Conservation (phyloP, 2,888 invertebrate species). For the Eilema sororculum region DNA sequence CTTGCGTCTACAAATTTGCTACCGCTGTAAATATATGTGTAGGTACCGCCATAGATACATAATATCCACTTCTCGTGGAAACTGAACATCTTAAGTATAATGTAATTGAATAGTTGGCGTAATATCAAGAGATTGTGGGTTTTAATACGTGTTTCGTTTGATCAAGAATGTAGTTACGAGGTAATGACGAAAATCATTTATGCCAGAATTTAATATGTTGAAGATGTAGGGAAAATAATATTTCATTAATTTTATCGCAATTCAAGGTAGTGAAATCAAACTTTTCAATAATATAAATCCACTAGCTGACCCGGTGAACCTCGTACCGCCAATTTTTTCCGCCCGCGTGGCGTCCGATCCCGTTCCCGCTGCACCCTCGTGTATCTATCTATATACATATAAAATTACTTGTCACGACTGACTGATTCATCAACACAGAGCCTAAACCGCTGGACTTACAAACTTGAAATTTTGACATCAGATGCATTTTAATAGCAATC, state of each 20-base stretch:
- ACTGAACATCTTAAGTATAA: slow-evolving; percentile 39
- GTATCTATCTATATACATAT: too few relatives aligned
- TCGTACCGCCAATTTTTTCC: too few relatives aligned
- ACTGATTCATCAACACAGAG: too few relatives aligned
- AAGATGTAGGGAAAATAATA: neutral
- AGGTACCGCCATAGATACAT: slow-evolving; percentile 42
- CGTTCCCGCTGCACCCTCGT: too few relatives aligned
- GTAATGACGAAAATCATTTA: neutral
- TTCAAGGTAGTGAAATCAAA: neutral
- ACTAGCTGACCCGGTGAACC: too few relatives aligned
- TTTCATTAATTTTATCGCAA: neutral
- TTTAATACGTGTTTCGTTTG: slow-evolving; percentile 21
- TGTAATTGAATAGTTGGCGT: slow-evolving; percentile 40
- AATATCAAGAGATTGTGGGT: slow-evolving; percentile 20
- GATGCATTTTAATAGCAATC: too few relatives aligned
- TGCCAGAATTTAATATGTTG: neutral
- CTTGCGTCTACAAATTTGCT: slow-evolving; percentile 49
- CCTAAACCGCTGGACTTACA: too few relatives aligned
- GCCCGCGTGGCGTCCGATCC: too few relatives aligned
- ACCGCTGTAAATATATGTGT: slow-evolving; percentile 36
- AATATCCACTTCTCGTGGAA: slow-evolving; percentile 33
- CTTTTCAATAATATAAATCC: too few relatives aligned
- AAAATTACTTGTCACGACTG: too few relatives aligned
- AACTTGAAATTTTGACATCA: too few relatives aligned
- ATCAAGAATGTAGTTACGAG: neutral